These are phyloP conservation scores for Proales similis DNA, from an alignment of 1,140 invertebrate species.

Conservation along the genomic window DNA sequence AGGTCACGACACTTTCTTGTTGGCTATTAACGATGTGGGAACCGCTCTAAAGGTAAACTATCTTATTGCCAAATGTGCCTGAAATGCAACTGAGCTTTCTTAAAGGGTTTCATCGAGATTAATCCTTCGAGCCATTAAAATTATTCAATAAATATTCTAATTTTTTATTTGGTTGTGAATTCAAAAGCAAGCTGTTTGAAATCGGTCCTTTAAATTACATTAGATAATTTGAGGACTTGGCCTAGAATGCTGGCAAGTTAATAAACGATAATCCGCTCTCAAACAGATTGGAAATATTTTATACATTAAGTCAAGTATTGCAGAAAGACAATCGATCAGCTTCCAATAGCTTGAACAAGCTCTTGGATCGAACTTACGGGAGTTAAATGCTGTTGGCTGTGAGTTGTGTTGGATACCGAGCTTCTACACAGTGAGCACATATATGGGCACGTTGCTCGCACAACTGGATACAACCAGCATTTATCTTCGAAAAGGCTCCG, in stretches of 20 bases:
- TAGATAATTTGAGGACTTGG: too few relatives aligned
- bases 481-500: slow-evolving; percentile 31
- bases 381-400: background rate
- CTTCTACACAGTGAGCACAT: slow-evolving; percentile 23
- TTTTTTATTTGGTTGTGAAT: too few relatives aligned
- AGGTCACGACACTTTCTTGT: slow-evolving; percentile 54
- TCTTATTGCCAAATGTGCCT: too few relatives aligned
- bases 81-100: too few relatives aligned
- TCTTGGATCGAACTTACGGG: too few relatives aligned
- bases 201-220: too few relatives aligned
- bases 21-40: slow-evolving; percentile 52
- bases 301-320: background rate
- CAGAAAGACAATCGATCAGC: background rate
- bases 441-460: slow-evolving; percentile 36
- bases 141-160: too few relatives aligned
- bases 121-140: too few relatives aligned
- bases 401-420: background rate
- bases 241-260: too few relatives aligned
- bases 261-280: too few relatives aligned
- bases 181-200: too few relatives aligned
- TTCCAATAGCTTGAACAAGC: background rate
- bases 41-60: slow-evolving; percentile 50
- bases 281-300: background rate
- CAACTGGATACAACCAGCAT: slow-evolving; percentile 35
- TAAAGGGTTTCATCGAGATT: too few relatives aligned